Evolutionary conservation across 2,113 vertebrate species (phyloP).

Genomic region (Thryonomys swinderianus): DNA sequence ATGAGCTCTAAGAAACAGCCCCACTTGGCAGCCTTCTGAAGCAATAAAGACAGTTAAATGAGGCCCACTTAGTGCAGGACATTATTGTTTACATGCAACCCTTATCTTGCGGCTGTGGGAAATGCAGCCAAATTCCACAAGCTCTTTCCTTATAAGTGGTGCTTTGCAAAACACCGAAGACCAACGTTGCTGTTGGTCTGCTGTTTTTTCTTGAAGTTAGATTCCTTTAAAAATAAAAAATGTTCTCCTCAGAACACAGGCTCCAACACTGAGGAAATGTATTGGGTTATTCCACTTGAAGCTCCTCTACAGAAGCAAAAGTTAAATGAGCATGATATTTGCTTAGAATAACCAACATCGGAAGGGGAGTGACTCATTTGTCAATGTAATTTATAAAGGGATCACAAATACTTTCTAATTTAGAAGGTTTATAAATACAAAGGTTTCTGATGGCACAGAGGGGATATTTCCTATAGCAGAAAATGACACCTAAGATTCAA

Average conservation of each 20-base stretch:
- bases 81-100: constrained; percentile 73
- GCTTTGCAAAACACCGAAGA: constrained; percentile 49
- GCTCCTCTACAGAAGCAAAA: constrained; percentile 75
- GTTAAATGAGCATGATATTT: constrained; percentile 66
- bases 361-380: constrained; percentile 22
- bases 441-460: constrained; percentile 57
- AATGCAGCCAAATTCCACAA: constrained; percentile 77
- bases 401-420: constrained; percentile 43
- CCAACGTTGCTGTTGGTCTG: background rate
- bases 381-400: constrained; percentile 59
- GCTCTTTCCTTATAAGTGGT: constrained; percentile 68
- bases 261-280: constrained; percentile 42
- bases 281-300: constrained; percentile 68
- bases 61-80: constrained; percentile 75
- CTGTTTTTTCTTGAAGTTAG: constrained; percentile 45
- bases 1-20: constrained; percentile 74
- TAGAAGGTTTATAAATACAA: constrained; percentile 13
- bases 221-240: constrained; percentile 69
- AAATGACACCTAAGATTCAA: constrained; percentile 58
- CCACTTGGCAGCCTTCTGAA: constrained; percentile 70
- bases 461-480: constrained; percentile 41
- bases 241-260: constrained; percentile 62
- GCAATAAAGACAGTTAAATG: constrained; percentile 76
- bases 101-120: constrained; percentile 70
- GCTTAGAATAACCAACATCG: constrained; percentile 63